Evolutionary conservation across 1,140 invertebrate species (phyloP).

Genomic region (Atopsyche davidsoni): DNA sequence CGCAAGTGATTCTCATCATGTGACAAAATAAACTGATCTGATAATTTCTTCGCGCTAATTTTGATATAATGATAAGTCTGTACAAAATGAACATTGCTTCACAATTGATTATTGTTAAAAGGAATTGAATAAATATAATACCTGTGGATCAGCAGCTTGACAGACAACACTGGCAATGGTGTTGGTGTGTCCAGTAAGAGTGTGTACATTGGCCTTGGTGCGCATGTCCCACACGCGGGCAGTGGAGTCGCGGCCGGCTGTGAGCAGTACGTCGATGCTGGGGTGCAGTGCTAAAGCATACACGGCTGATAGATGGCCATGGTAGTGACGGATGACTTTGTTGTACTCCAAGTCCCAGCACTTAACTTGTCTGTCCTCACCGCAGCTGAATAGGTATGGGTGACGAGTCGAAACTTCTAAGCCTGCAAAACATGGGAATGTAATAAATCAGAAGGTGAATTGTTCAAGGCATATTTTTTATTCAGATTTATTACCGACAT

Average conservation of each 20-base stretch:
- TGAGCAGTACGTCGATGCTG: constrained; percentile 89
- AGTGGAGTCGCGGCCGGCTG: constrained; percentile 91
- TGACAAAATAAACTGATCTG: too few relatives aligned
- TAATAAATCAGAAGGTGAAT: too few relatives aligned
- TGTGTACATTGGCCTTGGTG: constrained; percentile 97
- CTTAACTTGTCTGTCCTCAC: constrained; percentile 98
- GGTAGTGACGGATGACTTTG: constrained; percentile 98
- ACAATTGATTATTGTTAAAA: too few relatives aligned
- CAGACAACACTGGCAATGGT: constrained; percentile 92
- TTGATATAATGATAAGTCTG: too few relatives aligned
- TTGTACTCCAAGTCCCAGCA: constrained; percentile 99
- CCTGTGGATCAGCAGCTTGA: constrained; percentile 91
- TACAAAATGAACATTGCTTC: too few relatives aligned
- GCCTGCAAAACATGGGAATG: constrained; percentile 47
- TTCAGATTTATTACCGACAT: too few relatives aligned
- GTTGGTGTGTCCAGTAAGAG: constrained; percentile 93
- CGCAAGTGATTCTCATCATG: too few relatives aligned
- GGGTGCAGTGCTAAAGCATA: constrained; percentile 94
- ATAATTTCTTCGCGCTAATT: too few relatives aligned
- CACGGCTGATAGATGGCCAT: constrained; percentile 96
- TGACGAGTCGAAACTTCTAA: constrained; percentile 89
- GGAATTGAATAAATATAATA: constrained; percentile 40
- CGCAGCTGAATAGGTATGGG: constrained; percentile 98
- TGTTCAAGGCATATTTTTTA: too few relatives aligned
- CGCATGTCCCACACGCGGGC: constrained; percentile 98